Percentiles rank a stretch among this genome's conserved stretches.
These are phyloP conservation scores for Agonopterix subpropinquella DNA, from an alignment of 2,888 invertebrate species.

Conservation along the genomic window DNA sequence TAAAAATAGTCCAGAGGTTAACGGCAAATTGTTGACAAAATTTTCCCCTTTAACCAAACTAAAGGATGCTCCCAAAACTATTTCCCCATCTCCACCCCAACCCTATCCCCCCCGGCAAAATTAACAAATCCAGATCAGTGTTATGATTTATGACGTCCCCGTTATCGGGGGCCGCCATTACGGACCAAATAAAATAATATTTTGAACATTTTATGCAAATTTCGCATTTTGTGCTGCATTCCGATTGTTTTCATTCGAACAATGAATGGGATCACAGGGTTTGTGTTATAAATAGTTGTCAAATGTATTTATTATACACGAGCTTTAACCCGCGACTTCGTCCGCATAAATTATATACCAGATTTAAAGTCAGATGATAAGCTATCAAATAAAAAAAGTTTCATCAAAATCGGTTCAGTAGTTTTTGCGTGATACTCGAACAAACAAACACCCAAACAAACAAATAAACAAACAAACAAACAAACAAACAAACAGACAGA, in stretches of 20 bases:
- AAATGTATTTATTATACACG: background rate
- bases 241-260: background rate
- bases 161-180: conserved; percentile 44
- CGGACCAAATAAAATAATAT: conserved; percentile 46
- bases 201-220: conserved; percentile 50
- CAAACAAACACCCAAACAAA: too few species aligned
- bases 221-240: conserved; percentile 20
- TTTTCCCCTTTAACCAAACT: too few species aligned
- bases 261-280: background rate
- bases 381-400: too few species aligned
- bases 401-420: too few species aligned
- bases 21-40: too few species aligned
- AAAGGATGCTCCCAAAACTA: background rate
- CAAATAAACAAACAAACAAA: too few species aligned
- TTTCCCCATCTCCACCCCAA: conserved; percentile 29
- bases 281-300: background rate
- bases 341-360: too few species aligned
- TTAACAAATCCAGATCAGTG: conserved; percentile 64
- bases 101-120: conserved; percentile 28
- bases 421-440: background rate
- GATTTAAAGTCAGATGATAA: too few species aligned
- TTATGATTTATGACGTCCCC: conserved; percentile 59
- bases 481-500: too few species aligned
- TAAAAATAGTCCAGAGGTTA: too few species aligned
- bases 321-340: too few species aligned